A percentile compares a stretch with the other conserved stretches of the same genome.
These are phyloP conservation scores for Trididemnum clinides DNA, from an alignment of 23 tunicate species.

Conservation along the genomic window DNA sequence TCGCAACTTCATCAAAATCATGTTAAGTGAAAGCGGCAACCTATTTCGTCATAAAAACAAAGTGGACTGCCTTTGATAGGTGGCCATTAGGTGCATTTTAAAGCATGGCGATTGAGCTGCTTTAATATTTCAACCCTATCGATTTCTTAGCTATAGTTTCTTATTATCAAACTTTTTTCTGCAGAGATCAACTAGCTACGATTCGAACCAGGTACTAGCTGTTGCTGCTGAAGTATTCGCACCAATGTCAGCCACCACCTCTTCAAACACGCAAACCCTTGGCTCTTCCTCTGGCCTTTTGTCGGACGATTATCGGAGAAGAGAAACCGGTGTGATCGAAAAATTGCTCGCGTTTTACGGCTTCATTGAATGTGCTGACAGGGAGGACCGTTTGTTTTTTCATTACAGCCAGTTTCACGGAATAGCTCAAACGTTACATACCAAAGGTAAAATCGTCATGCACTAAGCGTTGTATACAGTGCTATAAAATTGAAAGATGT, in stretches of 20 bases:
- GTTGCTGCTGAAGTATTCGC: slow-evolving; percentile 1
- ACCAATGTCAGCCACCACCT: slow-evolving; percentile 41
- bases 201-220: slow-evolving; percentile 43
- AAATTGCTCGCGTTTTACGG: slow-evolving; percentile 94
- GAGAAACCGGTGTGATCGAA: slow-evolving; percentile 94
- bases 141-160: no score
- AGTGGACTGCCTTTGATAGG: no score
- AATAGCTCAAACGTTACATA: slow-evolving; percentile 73
- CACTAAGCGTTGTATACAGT: no score
- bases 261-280: slow-evolving; percentile 40
- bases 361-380: slow-evolving; percentile 95
- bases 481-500: no score
- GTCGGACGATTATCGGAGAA: slow-evolving; percentile 78
- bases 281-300: slow-evolving; percentile 49
- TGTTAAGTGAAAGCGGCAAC: no score
- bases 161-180: no score
- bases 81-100: no score
- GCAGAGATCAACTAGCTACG: slow-evolving; percentile 89
- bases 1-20: no score
- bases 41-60: no score
- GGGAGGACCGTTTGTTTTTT: slow-evolving; percentile 95
- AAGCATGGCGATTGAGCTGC: no score
- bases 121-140: no score
- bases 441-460: slow-evolving; percentile 80
- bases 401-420: slow-evolving; percentile 99